These are phyloP conservation scores for Oophaga pumilio DNA, from an alignment of 2,113 vertebrate genomes.

Conservation along the genomic window DNA sequence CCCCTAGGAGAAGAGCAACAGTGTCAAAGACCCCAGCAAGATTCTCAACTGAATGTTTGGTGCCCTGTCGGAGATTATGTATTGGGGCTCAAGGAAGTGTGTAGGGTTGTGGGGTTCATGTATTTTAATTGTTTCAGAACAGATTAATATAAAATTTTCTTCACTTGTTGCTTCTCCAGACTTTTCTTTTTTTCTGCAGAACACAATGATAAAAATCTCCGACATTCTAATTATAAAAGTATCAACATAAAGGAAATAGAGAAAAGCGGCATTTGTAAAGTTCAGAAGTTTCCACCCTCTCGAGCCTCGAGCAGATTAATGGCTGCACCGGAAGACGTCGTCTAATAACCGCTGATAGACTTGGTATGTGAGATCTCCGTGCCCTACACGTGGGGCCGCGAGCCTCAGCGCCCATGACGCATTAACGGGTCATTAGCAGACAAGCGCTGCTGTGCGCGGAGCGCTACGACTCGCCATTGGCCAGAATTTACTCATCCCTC, in stretches of 20 bases:
- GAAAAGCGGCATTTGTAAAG: not conserved
- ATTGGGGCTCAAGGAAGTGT: not conserved
- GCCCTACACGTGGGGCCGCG: not conserved
- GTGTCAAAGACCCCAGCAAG: no score
- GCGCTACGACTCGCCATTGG: not conserved
- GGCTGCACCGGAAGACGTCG: not conserved
- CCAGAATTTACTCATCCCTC: not conserved
- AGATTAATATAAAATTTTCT: not conserved
- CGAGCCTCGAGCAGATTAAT: not conserved
- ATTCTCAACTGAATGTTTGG: no score
- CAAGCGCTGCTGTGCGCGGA: no score
- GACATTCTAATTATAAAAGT: not conserved
- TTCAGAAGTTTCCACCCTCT: not conserved
- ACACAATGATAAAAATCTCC: not conserved
- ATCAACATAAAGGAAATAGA: constrained; percentile 1
- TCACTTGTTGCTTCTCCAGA: not conserved
- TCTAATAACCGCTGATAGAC: not conserved
- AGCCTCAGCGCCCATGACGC: not conserved
- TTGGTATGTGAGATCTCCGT: no score
- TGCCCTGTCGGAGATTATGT: not conserved
- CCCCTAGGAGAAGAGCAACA: no score
- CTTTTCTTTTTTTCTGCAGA: not conserved
- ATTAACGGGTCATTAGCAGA: not conserved
- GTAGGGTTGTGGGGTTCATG: not conserved
- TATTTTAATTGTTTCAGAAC: not conserved